A percentile compares a stretch with the other conserved stretches of the same genome.
These are phyloP conservation scores for Grapholita molesta DNA, from an alignment of 1,140 invertebrate species.

Conservation along the genomic window DNA sequence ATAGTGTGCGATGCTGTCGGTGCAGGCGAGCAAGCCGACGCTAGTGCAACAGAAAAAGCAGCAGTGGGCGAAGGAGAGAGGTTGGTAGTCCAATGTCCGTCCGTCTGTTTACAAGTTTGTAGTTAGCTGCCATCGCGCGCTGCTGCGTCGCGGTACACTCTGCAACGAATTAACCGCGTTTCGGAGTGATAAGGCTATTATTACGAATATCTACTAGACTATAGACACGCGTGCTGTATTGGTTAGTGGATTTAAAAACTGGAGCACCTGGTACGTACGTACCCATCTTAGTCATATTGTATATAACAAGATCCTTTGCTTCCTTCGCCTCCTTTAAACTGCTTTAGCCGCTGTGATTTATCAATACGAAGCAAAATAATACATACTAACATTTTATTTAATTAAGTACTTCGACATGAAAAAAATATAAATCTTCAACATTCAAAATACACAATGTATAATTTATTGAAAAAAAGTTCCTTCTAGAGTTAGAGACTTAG, in stretches of 20 bases:
- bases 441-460: too few species aligned
- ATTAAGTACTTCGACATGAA: too few species aligned
- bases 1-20: slow-evolving; percentile 71
- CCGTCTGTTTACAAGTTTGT: slow-evolving; percentile 16
- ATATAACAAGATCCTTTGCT: too few species aligned
- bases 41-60: slow-evolving; percentile 85
- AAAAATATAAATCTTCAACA: too few species aligned
- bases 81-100: slow-evolving; percentile 66
- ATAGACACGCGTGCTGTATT: slow-evolving; percentile 28
- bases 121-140: slow-evolving; percentile 23
- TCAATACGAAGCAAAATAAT: too few species aligned
- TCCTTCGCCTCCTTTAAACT: too few species aligned
- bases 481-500: too few species aligned
- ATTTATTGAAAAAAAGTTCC: too few species aligned
- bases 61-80: slow-evolving; percentile 87
- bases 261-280: slow-evolving; percentile 18
- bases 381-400: too few species aligned
- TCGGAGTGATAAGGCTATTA: slow-evolving; percentile 28
- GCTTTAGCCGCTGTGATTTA: too few species aligned
- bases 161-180: slow-evolving; percentile 44
- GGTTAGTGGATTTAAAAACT: slow-evolving; percentile 24
- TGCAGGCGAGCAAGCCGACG: slow-evolving; percentile 70
- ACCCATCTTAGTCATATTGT: too few species aligned
- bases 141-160: slow-evolving; percentile 36
- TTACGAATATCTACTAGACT: not conserved